Evolutionary conservation across 1,140 invertebrate species (phyloP), one percentile per base, ranked within the genome.

Genomic region (Trissolcus basalis): DNA sequence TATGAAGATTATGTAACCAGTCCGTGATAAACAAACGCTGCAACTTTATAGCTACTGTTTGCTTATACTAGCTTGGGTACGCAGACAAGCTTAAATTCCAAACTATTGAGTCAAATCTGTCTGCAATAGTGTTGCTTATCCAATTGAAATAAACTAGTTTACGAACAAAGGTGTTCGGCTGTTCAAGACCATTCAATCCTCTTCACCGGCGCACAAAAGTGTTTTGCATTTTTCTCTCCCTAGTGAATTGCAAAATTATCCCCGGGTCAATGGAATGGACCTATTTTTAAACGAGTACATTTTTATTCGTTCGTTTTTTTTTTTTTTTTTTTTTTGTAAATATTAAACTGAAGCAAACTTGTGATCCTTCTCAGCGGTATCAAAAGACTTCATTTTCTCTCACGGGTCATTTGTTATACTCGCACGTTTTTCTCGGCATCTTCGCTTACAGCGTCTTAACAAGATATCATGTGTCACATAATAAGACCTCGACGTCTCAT

Each of bases 1-100:
- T 65, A 48, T 55, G 5, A 33, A 35, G 51, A 56, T 65, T 65
- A 65, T 43, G 61, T 53, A 65, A 65, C 61, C 32, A 14, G 44
- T 13, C 10, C 32, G 49, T 13, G 60, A 64, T 54, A 64, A 64
- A 54, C 43, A 64, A 63, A 47, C 60, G 43, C 47, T 54, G 1
- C 19, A 47, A 64, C 43, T 64, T 54, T 48, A 54, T 54, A 47
- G 43, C 33, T 13, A 32, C 12, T 27, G 47, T 64, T 64, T 64
- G 43, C 60, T 19, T 54, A 41, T 43, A 32, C 35, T 33, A n/a
- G 4, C 11, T 54, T 35, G 41, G 14, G 35, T 3, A 44, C 19
- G 33, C 27, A 61, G 41, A 45, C 27, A 45, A 36, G 16, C 15
- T 63, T 51, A 53, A 63, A 63, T 63, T 53, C 14, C 41, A 33